Evolutionary conservation across 1,140 invertebrate genomes (phyloP), one percentile per base, ranked within the genome.

Genomic region (Anthonomus grandis): DNA sequence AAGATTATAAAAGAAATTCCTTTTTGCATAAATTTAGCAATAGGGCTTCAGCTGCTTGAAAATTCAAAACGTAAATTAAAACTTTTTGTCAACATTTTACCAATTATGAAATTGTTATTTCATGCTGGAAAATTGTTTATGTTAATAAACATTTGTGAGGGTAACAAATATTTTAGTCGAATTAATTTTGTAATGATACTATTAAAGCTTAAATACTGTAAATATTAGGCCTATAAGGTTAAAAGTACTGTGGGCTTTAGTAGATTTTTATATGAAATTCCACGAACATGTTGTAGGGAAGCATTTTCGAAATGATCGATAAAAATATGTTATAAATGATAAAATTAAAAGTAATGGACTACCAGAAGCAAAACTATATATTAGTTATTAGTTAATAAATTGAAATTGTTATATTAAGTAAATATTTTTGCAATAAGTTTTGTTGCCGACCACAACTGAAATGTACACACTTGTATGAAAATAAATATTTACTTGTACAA

Each of bases 21-120:
- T 31, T 46, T 53, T 57, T 38, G 46, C 54, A 25, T 48, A 49
- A 52, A 48, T 27, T 48, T 57, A 57, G 31, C 44, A 57, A 39
- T 57, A 57, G 39, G 15, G 52, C 54, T 48, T 57, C 37, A 57
- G 23, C 19, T 36, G 36, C 36, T 57, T 39, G 25, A 34, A 46
- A n/a, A 15, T 13, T 36, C 17, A 13, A 27, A 36, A n/a, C 12
- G 22, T 19, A 48, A 48, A 13, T 27, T 34, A 48, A 48, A 36
- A 36, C 13, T 19, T 19, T 19, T 19, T 21, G 15, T 25, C 3
- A 36, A 34, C 46, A 48, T 18, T 36, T 27, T 31, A 36, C 2
- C 22, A 36, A 34, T 48, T 48, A 48, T 19, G 21, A 27, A 13
- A 48, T 22, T 18, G 17, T 48, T 36, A 25, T 36, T 48, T 36